Evolutionary conservation across 53 echinoderm and acorn worm species (phyloP), one percentile per base, ranked within the genome.

Genomic region (Zoroaster sp.): DNA sequence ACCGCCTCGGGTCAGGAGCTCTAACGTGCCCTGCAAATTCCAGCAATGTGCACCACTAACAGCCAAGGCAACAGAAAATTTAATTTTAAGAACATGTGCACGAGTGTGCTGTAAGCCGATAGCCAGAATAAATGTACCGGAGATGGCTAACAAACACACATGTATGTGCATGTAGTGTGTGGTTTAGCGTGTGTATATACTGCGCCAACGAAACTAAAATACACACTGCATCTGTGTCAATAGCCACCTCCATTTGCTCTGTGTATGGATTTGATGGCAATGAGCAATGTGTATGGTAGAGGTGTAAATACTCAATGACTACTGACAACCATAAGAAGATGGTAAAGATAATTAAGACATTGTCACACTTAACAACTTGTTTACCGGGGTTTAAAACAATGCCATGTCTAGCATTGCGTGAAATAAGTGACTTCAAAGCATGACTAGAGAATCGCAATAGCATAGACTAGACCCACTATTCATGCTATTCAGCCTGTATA

Each of bases 61-160:
- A 21, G 34, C 18, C 67, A 28, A 66, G 66, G 66, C 82, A 82
- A 41, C 30, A 40, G 66, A 42, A 82, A 82, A 82, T 82, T 82
- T 82, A 82, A 82, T 82, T 82, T 82, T 82, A 82, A 82, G 82
- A 82, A 82, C 82, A 82, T 82, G 68, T 82, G 82, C 82, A 82
- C 82, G 82, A 82, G 66, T 67, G 43, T 30, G 17, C 30, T 67
- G 82, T 82, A 82, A 82, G 82, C 82, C 82, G 82, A 82, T 66
- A 82, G 82, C 66, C 82, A 82, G 82, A 68, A 67, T 68, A 82
- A 82, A 82, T 82, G 82, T 82, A 82, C 82, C 37, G 30, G 41
- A 30, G 68, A 82, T 82, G 68, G 67, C 68, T 44, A 67, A 42
- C 82, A 82, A 82, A 82, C 67, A 82, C 82, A 44, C 68, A 40